Conservation (phyloP, 2,888 invertebrate species). For the Euphydryas editha region DNA sequence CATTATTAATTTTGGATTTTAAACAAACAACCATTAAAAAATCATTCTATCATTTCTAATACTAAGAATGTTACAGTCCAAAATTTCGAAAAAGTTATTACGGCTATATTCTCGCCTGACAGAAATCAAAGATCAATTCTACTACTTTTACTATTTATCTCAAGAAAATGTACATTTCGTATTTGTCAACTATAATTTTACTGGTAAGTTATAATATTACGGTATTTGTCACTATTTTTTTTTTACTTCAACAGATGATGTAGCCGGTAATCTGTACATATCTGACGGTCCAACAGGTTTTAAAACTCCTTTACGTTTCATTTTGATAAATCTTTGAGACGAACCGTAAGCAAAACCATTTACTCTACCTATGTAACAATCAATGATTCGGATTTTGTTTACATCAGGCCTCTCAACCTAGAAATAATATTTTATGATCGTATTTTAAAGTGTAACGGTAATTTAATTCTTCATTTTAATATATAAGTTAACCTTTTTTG, state of each 20-base stretch:
- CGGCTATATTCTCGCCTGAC: too few species aligned
- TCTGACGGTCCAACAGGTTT: conserved; percentile 81
- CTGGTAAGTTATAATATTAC: too few species aligned
- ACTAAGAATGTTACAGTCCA: too few species aligned
- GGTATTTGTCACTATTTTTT: too few species aligned
- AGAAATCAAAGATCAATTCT: too few species aligned
- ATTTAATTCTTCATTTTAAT: neutral
- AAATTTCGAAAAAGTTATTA: too few species aligned
- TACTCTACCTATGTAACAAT: conserved; percentile 77
- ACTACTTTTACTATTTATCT: too few species aligned
- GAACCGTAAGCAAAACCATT: conserved; percentile 84
- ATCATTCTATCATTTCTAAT: too few species aligned
- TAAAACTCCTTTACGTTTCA: conserved; percentile 79
- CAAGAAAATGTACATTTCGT: too few species aligned
- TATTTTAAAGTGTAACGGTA: neutral
- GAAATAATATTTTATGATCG: conserved; percentile 14
- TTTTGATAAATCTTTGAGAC: conserved; percentile 68
- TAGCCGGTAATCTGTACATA: conserved; percentile 77
- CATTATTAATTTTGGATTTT: neutral
- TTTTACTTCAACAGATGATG: conserved; percentile 67
- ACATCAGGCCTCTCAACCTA: conserved; percentile 61
- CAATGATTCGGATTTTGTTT: conserved; percentile 69
- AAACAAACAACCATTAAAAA: too few species aligned
- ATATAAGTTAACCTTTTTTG: conserved; percentile 50
- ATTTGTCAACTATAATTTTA: too few species aligned